Conservation (phyloP, 2,113 vertebrate species). For the Mesocricetus auratus region DNA sequence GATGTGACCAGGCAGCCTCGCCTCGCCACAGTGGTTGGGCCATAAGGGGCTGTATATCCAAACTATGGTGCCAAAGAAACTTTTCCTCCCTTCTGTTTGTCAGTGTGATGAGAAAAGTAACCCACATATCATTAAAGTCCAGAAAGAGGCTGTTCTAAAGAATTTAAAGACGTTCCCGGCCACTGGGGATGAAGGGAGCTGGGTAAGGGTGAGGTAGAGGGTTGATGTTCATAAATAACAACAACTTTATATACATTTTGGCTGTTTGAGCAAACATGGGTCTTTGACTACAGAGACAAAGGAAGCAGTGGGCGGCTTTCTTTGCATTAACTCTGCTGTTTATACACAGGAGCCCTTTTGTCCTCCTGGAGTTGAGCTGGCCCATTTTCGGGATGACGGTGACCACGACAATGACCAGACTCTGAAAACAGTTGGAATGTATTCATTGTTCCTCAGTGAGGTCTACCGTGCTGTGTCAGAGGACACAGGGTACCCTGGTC, state of each 20-base stretch:
- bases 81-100: not conserved
- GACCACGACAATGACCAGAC: not conserved
- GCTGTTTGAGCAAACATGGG: not conserved
- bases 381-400: not conserved
- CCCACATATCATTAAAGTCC: not conserved
- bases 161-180: not conserved
- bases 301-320: not conserved
- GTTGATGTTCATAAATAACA: not conserved
- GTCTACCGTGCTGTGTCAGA: fast-evolving
- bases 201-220: too few relatives aligned
- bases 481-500: not conserved
- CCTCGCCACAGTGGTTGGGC: not conserved
- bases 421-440: not conserved
- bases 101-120: not conserved
- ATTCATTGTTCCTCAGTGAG: not conserved
- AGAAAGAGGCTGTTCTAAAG: not conserved
- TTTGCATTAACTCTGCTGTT: not conserved
- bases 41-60: not conserved
- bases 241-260: not conserved
- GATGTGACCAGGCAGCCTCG: not conserved
- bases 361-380: not conserved
- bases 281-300: not conserved
- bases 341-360: not conserved
- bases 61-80: not conserved
- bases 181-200: not conserved